phyloP scores from a whole-genome alignment of 2,888 invertebrate genomes.

The Cheilosia vernalis region DNA sequence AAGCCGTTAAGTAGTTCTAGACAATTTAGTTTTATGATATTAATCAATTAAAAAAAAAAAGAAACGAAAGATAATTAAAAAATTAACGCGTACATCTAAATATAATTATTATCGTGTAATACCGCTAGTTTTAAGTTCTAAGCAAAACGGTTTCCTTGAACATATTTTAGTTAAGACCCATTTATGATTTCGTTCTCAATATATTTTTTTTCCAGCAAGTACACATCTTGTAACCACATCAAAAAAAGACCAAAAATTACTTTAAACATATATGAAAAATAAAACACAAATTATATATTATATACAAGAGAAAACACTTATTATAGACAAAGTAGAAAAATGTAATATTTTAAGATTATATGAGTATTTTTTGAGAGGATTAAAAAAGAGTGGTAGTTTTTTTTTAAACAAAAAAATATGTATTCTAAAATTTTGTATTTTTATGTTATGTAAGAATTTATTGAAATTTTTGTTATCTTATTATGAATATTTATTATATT shows the following conservation, averaged over 20 bases:
- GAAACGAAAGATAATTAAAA: slow-evolving; percentile 1
- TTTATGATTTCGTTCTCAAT: neutral
- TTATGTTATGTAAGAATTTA: slow-evolving; percentile 12
- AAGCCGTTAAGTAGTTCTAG: slow-evolving; percentile 73
- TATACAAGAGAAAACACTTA: slow-evolving; percentile 66
- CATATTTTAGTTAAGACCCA: slow-evolving; percentile 34
- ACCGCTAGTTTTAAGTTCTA: slow-evolving; percentile 61
- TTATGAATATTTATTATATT: slow-evolving; percentile 42
- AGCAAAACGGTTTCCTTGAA: slow-evolving; percentile 68
- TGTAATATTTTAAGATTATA: slow-evolving; percentile 65
- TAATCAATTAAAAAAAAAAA: slow-evolving; percentile 20
- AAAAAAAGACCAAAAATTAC: slow-evolving; percentile 70
- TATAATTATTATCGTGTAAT: slow-evolving; percentile 25
- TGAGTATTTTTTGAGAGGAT: slow-evolving; percentile 58
- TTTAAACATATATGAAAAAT: slow-evolving; percentile 56
- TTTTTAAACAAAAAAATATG: neutral
- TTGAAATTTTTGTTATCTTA: neutral
- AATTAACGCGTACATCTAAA: slow-evolving; percentile 34
- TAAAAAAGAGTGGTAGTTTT: slow-evolving; percentile 12
- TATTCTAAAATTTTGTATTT: neutral
- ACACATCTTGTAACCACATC: slow-evolving; percentile 48
- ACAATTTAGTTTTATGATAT: slow-evolving; percentile 58
- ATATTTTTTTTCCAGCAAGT: slow-evolving; percentile 21
- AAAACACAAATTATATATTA: slow-evolving; percentile 59
- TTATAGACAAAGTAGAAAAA: slow-evolving; percentile 67